Base-by-base conservation (phyloP, 1,140 invertebrate genomes). In the Drosophila chauvacae region DNA sequence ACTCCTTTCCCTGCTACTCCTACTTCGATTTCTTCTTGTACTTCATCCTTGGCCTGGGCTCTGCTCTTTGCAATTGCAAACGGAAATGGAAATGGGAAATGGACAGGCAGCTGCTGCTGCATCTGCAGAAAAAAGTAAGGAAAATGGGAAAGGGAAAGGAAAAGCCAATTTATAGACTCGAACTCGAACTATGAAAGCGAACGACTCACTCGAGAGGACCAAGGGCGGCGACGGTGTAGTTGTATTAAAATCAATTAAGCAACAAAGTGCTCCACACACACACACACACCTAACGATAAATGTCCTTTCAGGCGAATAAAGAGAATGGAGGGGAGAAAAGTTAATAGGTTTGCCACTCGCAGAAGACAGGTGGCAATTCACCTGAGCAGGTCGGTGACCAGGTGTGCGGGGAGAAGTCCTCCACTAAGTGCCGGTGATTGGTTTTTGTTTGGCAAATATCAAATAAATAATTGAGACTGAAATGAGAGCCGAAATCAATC, bases 201-300 rank as follows among this genome's bases (percentile, higher is more conserved):
- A 56, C 51, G 61, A 61, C 62, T 37, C 56, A 65, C 63, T 55
- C 16, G 37, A 55, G 20, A 56, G 53, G 53, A 56, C 20, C 20
- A n/a, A 56, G 62, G 42, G 41, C 51, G 18, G 65, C 11, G 30
- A 59, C 30, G 71, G 74, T 69, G 64, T 66, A 72, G 78, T 72
- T 73, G 78, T 72, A 88, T 91, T 88, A 91, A 87, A 88, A 91
- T 88, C 88, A 82, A 84, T 88, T 85, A 81, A 91, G 76, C 78
- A 88, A 91, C 88, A 91, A 91, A 91, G 82, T 85, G 84, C 90
- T 81, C 63, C 80, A 75, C 70, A 72, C 26, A 30, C 42, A 28
- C 30, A 28, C 16, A 30, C 42, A 28, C 30, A 28, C 16, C 35
- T 16, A 75, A 55, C 77, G 85, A 81, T 81, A 90, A 85, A 90